A percentile compares a stretch with the other conserved stretches of the same genome.
Evolutionary conservation across 2,113 vertebrate genomes (phyloP).

Genomic region (Gyps fulvus): DNA sequence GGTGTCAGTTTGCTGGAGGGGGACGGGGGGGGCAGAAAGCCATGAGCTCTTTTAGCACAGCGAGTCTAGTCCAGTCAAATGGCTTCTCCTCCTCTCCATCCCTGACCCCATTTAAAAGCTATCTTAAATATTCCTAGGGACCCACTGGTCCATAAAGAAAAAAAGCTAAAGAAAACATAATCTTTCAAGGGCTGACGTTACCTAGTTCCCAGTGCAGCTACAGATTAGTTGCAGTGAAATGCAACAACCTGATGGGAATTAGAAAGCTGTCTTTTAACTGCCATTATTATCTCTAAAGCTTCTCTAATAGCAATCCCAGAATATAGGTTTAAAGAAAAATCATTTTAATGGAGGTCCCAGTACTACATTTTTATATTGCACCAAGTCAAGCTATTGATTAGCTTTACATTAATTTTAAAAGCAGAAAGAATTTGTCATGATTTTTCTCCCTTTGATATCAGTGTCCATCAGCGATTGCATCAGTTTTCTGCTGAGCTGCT

Average conservation of each 20-base stretch:
- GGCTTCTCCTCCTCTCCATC: not conserved
- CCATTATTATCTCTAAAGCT: slow-evolving; percentile 23
- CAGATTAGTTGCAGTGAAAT: slow-evolving; percentile 24
- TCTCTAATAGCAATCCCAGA: slow-evolving; percentile 50
- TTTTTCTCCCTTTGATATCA: slow-evolving; percentile 72
- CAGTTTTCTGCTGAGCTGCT: slow-evolving; percentile 61
- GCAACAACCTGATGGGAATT: slow-evolving; percentile 41
- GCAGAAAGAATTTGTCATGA: slow-evolving; percentile 53
- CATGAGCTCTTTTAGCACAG: slow-evolving; percentile 14
- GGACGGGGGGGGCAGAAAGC: rapidly evolving
- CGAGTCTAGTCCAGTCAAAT: not conserved
- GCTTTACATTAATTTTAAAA: slow-evolving; percentile 69
- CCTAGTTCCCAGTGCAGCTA: not conserved
- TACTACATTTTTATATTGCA: slow-evolving; percentile 55
- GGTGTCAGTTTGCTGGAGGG: slow-evolving; percentile 55
- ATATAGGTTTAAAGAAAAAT: slow-evolving; percentile 36
- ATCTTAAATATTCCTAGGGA: slow-evolving; percentile 4
- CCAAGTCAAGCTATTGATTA: slow-evolving; percentile 68
- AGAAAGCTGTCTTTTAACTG: slow-evolving; percentile 40
- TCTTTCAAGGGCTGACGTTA: slow-evolving; percentile 1
- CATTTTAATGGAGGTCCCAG: slow-evolving; percentile 66
- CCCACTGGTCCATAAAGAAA: not conserved
- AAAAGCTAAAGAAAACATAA: slow-evolving; percentile 43
- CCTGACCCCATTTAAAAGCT: slow-evolving; percentile 25
- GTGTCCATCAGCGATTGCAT: slow-evolving; percentile 65